Conservation (phyloP, 2,113 vertebrate genomes). For the Tachysurus vachellii region DNA sequence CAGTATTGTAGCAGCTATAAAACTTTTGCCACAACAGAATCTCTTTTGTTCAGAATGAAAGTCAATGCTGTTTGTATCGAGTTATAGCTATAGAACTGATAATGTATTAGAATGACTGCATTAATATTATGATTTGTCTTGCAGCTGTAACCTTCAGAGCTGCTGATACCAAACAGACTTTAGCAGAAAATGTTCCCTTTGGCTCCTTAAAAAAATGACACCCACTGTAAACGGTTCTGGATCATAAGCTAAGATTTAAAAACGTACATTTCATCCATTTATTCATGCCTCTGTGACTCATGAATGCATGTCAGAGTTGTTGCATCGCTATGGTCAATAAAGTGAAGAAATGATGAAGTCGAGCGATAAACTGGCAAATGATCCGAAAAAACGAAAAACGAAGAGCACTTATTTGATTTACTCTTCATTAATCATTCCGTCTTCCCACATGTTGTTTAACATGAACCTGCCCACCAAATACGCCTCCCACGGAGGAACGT, state of each 20-base stretch:
- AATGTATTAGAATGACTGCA: not conserved
- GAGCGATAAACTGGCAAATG: not conserved
- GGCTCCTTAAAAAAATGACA: not conserved
- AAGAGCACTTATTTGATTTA: not conserved
- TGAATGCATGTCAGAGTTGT: not conserved
- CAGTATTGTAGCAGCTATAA: not conserved
- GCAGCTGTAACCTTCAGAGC: not conserved
- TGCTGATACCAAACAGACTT: not conserved
- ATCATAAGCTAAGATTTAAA: not conserved
- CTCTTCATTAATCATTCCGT: not conserved
- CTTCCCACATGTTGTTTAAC: not conserved
- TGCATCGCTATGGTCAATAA: not conserved
- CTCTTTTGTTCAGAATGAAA: not conserved
- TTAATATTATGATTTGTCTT: not conserved
- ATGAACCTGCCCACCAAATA: not conserved
- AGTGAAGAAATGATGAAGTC: not conserved
- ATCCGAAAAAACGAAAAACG: not conserved
- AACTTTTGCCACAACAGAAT: not conserved
- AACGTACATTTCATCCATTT: not conserved
- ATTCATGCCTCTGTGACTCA: not conserved
- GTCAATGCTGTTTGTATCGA: not conserved
- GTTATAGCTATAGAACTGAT: not conserved
- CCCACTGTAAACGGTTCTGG: not conserved
- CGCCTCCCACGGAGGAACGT: not conserved
- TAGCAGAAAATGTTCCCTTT: not conserved